Evolutionary conservation across 2,888 invertebrate genomes (phyloP).

Genomic region (Ectropis crepuscularia): DNA sequence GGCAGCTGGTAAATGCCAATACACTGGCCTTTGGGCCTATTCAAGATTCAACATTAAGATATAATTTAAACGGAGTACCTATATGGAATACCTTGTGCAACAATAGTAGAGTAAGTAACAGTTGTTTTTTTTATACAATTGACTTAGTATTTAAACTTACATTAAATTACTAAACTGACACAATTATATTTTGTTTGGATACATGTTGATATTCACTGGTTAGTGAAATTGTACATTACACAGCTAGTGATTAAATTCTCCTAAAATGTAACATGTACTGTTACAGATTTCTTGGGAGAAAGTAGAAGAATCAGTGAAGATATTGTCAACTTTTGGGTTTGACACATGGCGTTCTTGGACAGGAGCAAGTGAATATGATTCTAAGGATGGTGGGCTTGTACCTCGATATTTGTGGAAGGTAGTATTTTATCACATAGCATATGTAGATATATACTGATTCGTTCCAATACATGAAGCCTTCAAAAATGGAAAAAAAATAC

Average conservation of each 20-base stretch:
- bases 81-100: conserved; percentile 32
- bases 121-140: neutral
- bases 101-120: conserved; percentile 20
- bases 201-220: no score
- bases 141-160: neutral
- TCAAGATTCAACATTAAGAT: conserved; percentile 15
- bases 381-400: conserved; percentile 18
- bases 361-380: conserved; percentile 34
- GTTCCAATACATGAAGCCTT: no score
- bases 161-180: neutral
- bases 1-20: conserved; percentile 12
- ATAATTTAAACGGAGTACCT: conserved; percentile 27
- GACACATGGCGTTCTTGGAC: conserved; percentile 27
- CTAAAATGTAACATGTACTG: neutral
- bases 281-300: conserved; percentile 32
- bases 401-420: conserved; percentile 42
- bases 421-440: neutral
- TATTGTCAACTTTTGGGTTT: neutral
- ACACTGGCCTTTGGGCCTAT: conserved; percentile 23
- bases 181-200: no score
- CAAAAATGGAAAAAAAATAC: no score
- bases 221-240: no score
- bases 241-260: neutral
- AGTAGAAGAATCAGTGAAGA: conserved; percentile 14
- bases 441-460: no score